Percentiles rank a stretch among this genome's conserved stretches.
These are phyloP conservation scores for Myodes glareolus DNA, from an alignment of 2,113 vertebrate species.

Conservation along the genomic window DNA sequence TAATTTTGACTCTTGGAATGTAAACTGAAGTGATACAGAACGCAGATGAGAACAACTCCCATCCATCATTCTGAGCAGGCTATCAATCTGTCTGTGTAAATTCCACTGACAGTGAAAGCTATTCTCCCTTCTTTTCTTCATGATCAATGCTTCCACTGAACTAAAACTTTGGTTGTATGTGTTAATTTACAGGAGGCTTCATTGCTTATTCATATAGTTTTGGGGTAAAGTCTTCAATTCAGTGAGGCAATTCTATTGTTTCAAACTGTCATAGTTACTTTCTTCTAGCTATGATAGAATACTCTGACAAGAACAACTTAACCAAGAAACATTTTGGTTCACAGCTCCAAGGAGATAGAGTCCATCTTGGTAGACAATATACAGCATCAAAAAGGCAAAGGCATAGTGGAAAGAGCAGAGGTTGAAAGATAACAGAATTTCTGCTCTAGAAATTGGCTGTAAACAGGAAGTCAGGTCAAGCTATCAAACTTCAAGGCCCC, in stretches of 20 bases:
- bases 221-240: constrained; percentile 75
- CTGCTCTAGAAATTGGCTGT: too few species aligned
- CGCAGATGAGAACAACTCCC: constrained; percentile 83
- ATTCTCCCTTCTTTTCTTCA: constrained; percentile 80
- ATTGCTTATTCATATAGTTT: constrained; percentile 81
- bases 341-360: not conserved
- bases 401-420: not conserved
- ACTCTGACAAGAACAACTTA: not conserved
- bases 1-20: constrained; percentile 74
- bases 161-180: constrained; percentile 73
- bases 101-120: constrained; percentile 81
- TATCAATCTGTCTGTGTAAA: constrained; percentile 81
- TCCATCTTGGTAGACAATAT: not conserved
- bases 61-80: constrained; percentile 80
- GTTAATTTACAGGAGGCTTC: constrained; percentile 76
- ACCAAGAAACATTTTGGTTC: not conserved
- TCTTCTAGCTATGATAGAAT: not conserved
- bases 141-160: constrained; percentile 80
- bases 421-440: not conserved
- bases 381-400: not conserved
- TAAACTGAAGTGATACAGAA: constrained; percentile 82
- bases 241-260: constrained; percentile 71
- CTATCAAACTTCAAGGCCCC: too few species aligned
- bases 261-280: not conserved
- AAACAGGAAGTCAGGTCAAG: too few species aligned